Evolutionary conservation across 2,113 vertebrate species (phyloP).

Genomic region (Anolis carolinensis): DNA sequence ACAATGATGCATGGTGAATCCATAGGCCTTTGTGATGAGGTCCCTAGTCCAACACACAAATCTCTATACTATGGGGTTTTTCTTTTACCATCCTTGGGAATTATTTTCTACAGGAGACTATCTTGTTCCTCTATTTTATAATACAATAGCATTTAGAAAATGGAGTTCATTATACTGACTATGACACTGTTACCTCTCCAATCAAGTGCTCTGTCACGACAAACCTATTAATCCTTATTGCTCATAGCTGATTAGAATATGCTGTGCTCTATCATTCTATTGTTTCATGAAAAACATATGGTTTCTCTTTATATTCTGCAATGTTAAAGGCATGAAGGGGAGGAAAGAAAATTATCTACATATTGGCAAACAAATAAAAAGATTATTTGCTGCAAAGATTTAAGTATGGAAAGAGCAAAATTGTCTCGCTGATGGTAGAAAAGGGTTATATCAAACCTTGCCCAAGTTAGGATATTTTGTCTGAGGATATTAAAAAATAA

Average conservation of each 20-base stretch:
- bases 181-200: background rate
- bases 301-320: constrained; percentile 13
- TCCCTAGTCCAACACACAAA: background rate
- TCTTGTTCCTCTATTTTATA: background rate
- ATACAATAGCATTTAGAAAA: background rate
- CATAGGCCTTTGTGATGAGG: too few relatives aligned
- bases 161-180: background rate
- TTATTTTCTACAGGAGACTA: background rate
- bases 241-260: background rate
- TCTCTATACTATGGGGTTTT: background rate
- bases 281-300: background rate
- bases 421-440: background rate
- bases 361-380: background rate
- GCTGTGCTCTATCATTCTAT: background rate
- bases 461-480: background rate
- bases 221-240: constrained; percentile 13
- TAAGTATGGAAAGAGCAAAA: background rate
- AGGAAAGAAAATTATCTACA: background rate
- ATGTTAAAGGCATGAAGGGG: background rate
- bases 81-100: background rate
- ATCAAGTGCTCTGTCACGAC: background rate
- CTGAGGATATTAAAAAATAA: background rate
- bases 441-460: background rate
- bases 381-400: background rate
- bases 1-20: too few relatives aligned